Evolutionary conservation across 2,888 invertebrate genomes (phyloP).

Genomic region (Xestia xanthographa): DNA sequence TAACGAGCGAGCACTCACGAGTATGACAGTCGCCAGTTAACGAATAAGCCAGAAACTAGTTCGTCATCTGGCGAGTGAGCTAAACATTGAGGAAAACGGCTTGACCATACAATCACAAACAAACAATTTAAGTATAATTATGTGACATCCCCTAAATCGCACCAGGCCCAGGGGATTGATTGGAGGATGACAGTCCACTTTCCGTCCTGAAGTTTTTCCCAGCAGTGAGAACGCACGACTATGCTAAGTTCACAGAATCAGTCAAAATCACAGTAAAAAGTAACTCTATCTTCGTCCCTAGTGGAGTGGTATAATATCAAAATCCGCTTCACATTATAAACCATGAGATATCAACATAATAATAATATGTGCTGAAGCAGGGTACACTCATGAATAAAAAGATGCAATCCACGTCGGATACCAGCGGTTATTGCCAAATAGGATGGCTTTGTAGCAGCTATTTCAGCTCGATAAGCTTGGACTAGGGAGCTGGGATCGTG

Average conservation of each 20-base stretch:
- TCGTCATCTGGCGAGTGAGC: too few relatives aligned
- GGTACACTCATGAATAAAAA: slow-evolving; percentile 70
- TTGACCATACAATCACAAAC: too few relatives aligned
- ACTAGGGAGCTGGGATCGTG: slow-evolving; percentile 30
- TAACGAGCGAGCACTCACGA: too few relatives aligned
- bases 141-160: background rate
- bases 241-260: background rate
- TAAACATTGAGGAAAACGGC: too few relatives aligned
- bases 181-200: too few relatives aligned
- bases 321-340: slow-evolving; percentile 50
- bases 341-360: slow-evolving; percentile 45
- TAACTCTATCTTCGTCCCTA: background rate
- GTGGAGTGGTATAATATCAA: slow-evolving; percentile 7
- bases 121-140: too few relatives aligned
- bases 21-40: too few relatives aligned
- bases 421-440: slow-evolving; percentile 58
- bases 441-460: slow-evolving; percentile 54
- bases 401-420: slow-evolving; percentile 64
- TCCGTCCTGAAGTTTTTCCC: background rate
- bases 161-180: background rate
- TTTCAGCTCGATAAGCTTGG: slow-evolving; percentile 60
- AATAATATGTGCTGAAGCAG: slow-evolving; percentile 40
- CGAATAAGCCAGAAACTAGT: too few relatives aligned
- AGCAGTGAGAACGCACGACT: background rate
- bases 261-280: background rate